These are phyloP conservation scores for Lissonota sp. DNA, from an alignment of 2,888 invertebrate species.

Conservation along the genomic window DNA sequence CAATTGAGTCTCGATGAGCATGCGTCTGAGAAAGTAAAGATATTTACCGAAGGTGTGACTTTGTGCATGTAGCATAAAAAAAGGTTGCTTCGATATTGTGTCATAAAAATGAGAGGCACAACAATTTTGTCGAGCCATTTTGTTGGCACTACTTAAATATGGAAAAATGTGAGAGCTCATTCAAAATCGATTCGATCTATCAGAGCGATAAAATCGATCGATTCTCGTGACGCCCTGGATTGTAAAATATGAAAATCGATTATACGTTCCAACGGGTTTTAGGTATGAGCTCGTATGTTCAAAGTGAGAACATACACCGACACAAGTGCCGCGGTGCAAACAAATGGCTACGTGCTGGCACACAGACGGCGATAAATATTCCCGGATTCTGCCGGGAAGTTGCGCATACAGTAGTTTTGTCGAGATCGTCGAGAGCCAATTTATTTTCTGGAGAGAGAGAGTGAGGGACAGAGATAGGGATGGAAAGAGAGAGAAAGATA, in stretches of 20 bases:
- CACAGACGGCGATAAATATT: conserved; percentile 53
- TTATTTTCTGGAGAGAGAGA: conserved; percentile 27
- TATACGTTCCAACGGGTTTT: conserved; percentile 32
- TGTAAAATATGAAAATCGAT: conserved; percentile 40
- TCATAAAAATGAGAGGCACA: too few species aligned
- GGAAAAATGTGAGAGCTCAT: background rate
- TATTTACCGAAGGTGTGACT: too few species aligned
- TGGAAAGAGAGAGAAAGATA: background rate
- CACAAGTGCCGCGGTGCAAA: conserved; percentile 29
- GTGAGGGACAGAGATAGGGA: background rate
- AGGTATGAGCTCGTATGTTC: conserved; percentile 31
- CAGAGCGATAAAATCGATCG: background rate
- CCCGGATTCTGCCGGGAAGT: conserved; percentile 25
- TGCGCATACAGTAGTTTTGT: conserved; percentile 45
- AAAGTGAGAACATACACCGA: conserved; percentile 15
- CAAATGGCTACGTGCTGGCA: conserved; percentile 46
- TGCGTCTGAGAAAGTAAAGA: too few species aligned
- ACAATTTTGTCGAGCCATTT: too few species aligned
- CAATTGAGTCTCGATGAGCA: too few species aligned
- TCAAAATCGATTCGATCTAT: background rate
- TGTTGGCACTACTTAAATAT: too few species aligned
- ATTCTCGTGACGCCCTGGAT: background rate
- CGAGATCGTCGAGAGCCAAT: conserved; percentile 36
- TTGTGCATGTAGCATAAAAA: too few species aligned
- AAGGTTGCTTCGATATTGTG: too few species aligned